phyloP scores from a whole-genome alignment of 2,797 vertebrate genomes.

The Phataginus tricuspis region DNA sequence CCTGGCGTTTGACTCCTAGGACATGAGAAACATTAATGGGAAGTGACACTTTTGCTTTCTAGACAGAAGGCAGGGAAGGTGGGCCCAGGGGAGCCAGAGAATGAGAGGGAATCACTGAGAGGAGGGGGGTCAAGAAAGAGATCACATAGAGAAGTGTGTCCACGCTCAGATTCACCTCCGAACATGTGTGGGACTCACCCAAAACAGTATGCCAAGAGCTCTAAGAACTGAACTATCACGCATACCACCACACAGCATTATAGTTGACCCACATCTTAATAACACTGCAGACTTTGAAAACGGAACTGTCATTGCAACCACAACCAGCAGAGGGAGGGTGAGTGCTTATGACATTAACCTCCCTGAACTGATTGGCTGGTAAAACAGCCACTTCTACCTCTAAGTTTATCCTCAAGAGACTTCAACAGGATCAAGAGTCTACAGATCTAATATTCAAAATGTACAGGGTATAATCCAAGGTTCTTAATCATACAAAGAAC shows the following conservation, averaged over 20 bases:
- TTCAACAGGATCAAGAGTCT: background rate
- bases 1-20: background rate
- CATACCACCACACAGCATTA: background rate
- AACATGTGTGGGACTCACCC: accelerated
- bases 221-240: background rate
- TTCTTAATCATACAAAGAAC: background rate
- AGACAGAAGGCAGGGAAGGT: background rate
- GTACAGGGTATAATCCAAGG: background rate
- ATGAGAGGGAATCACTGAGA: background rate
- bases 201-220: background rate
- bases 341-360: background rate
- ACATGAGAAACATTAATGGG: background rate
- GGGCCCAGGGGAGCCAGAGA: too few species aligned
- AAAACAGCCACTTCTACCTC: background rate
- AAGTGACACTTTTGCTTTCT: background rate
- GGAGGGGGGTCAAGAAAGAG: background rate
- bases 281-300: background rate
- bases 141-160: background rate
- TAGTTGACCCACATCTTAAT: background rate
- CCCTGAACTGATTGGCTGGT: background rate
- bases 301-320: background rate
- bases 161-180: background rate
- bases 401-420: background rate
- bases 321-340: background rate
- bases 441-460: background rate